phyloP scores from a whole-genome alignment of 2,797 vertebrate species.

The Chromobotia macracanthus region DNA sequence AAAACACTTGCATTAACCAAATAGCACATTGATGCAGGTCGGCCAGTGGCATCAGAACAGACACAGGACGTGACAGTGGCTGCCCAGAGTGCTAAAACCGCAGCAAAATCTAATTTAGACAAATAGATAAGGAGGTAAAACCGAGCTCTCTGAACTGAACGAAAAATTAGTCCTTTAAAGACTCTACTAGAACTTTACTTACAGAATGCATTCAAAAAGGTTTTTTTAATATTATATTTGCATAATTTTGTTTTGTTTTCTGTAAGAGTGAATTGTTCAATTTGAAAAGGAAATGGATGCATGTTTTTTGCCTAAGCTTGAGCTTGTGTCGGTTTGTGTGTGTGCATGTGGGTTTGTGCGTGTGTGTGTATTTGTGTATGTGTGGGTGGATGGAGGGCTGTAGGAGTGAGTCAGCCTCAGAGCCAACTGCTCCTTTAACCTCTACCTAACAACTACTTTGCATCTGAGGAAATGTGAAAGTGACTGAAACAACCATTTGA shows the following conservation, averaged over 20 bases:
- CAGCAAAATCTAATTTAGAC: slow-evolving; percentile 23
- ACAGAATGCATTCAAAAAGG: slow-evolving; percentile 14
- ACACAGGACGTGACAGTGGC: background rate
- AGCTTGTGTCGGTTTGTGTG: background rate
- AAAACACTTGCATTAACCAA: background rate
- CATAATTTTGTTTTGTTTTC: background rate
- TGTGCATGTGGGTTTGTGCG: background rate
- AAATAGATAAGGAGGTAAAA: slow-evolving; percentile 16
- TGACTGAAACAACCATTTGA: background rate
- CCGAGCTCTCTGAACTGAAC: slow-evolving; percentile 5
- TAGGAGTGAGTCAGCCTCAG: slow-evolving; percentile 22
- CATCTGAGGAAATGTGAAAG: slow-evolving; percentile 7
- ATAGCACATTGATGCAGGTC: background rate
- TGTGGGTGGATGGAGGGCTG: background rate
- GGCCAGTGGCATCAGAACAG: background rate
- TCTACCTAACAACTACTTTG: slow-evolving; percentile 15
- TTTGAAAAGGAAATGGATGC: slow-evolving; percentile 12
- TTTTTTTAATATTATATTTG: background rate
- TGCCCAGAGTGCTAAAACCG: background rate
- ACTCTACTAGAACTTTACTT: background rate
- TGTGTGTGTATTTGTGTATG: background rate
- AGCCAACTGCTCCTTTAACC: slow-evolving; percentile 32
- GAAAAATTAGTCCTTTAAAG: background rate
- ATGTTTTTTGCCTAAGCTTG: background rate
- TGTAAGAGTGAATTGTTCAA: background rate